Percentiles rank a stretch among this genome's conserved stretches.
phyloP scores from a whole-genome alignment of 2,113 vertebrate genomes.

The Perca fluviatilis region DNA sequence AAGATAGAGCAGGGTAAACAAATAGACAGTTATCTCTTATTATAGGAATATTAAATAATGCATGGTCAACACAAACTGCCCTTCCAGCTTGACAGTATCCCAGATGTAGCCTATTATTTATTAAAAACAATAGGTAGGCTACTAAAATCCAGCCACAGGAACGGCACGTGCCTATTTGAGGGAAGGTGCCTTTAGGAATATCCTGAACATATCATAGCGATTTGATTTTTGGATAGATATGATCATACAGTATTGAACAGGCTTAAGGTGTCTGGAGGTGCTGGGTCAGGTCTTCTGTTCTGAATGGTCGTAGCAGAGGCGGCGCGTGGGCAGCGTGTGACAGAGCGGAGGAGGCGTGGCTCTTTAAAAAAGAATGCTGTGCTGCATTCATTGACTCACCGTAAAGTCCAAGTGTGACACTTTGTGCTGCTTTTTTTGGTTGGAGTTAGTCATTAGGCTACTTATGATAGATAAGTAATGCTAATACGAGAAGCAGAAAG shows the following conservation, averaged over 20 bases:
- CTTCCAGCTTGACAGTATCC: too few relatives aligned
- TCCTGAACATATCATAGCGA: fast-evolving
- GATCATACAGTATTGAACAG: background rate
- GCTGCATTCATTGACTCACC: slow-evolving; percentile 45
- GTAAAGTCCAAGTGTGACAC: background rate
- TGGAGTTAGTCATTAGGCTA: background rate
- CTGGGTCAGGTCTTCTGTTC: slow-evolving; percentile 27
- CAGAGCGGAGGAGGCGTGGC: slow-evolving; percentile 61
- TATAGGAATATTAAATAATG: background rate
- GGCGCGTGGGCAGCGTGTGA: slow-evolving; percentile 57
- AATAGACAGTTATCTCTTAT: background rate
- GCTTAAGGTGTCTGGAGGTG: background rate
- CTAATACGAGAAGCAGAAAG: background rate
- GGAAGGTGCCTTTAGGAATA: background rate
- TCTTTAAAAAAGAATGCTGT: background rate
- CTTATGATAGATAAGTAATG: background rate
- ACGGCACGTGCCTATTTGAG: background rate
- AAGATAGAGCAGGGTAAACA: slow-evolving; percentile 23
- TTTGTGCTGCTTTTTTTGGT: background rate
- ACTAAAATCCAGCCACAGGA: background rate
- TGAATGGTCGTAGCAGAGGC: slow-evolving; percentile 58
- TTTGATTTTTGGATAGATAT: fast-evolving
- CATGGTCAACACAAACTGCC: background rate
- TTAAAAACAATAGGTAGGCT: too few relatives aligned
- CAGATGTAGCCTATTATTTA: background rate